These are phyloP conservation scores for Lysandra bellargus DNA, from an alignment of 2,888 invertebrate species.

Conservation along the genomic window DNA sequence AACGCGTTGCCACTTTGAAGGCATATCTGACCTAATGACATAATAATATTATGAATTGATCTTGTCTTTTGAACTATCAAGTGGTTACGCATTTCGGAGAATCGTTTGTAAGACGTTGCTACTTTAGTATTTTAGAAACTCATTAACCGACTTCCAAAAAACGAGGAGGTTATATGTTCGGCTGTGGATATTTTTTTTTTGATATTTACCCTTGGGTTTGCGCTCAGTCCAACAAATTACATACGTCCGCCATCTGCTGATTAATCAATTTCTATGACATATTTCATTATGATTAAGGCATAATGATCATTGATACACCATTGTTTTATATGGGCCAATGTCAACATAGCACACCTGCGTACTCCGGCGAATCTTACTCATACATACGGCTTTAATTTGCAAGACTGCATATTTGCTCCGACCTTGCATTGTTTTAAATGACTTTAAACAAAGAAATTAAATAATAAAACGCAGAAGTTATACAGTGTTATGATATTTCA, in stretches of 20 bases:
- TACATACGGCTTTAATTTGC: conserved; percentile 34
- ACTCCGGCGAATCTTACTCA: conserved; percentile 33
- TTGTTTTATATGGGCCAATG: conserved; percentile 37
- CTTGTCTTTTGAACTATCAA: no score
- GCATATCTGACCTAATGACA: no score
- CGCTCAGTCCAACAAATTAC: no score
- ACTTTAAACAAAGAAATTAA: not conserved
- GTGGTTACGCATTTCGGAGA: no score
- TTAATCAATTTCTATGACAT: not conserved
- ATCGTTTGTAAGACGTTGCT: no score
- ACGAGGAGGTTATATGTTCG: no score
- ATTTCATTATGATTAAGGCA: not conserved
- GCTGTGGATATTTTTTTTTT: no score
- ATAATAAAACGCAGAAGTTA: not conserved
- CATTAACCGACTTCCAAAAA: no score
- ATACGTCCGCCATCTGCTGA: not conserved
- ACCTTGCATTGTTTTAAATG: conserved; percentile 29
- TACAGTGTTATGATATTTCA: not conserved
- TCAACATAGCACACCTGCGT: conserved; percentile 32
- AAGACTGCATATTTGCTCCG: conserved; percentile 33
- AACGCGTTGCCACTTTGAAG: no score
- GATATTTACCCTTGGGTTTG: no score
- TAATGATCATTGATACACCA: not conserved
- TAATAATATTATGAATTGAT: no score
- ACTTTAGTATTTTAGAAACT: no score